Conservation (phyloP, 1,140 invertebrate species). For the Bombus sibiricus region DNA sequence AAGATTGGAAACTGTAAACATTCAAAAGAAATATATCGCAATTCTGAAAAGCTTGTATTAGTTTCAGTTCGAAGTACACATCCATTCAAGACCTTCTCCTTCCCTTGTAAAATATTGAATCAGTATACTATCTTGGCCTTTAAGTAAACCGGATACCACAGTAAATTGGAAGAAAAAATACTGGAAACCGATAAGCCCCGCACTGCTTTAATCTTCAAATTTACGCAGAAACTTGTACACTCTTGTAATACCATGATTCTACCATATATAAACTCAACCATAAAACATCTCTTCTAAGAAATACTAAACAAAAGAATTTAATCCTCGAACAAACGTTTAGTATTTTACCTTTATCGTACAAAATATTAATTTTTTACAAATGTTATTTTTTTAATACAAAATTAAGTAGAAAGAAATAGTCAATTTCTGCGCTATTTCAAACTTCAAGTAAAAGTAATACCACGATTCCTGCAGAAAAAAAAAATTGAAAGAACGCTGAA, state of each 20-base stretch:
- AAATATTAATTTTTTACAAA: neutral
- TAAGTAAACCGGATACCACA: neutral
- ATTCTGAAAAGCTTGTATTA: neutral
- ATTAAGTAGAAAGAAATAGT: too few relatives aligned
- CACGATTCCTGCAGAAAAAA: neutral
- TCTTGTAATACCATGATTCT: neutral
- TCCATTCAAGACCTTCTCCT: neutral
- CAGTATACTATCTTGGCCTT: neutral
- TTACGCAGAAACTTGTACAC: neutral
- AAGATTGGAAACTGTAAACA: neutral
- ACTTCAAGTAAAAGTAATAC: neutral
- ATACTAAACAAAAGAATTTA: neutral
- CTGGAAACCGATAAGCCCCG: neutral
- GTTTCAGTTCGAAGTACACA: neutral
- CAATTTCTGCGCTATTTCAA: neutral
- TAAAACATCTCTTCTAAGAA: neutral
- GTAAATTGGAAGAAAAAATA: slow-evolving; percentile 4
- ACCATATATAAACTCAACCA: neutral
- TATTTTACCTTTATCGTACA: neutral
- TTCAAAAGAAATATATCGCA: neutral
- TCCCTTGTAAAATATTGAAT: neutral
- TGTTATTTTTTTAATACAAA: neutral
- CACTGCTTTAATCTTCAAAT: slow-evolving; percentile 9
- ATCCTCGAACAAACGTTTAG: neutral
- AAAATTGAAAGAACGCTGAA: neutral